Conservation (phyloP, 1,140 invertebrate species). For the Pseudachorutes palmiensis region DNA sequence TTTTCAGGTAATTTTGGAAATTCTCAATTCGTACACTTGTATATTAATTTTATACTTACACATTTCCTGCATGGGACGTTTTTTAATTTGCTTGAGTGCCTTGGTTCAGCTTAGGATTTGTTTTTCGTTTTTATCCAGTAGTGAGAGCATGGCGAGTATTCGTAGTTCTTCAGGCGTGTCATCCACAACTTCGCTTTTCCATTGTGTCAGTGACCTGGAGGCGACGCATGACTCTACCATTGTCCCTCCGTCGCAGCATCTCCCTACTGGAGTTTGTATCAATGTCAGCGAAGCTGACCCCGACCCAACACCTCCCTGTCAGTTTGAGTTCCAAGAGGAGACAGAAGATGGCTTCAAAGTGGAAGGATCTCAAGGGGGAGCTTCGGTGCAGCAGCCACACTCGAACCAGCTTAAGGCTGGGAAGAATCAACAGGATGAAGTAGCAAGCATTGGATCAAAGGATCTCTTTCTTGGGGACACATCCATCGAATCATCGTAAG, state of each 20-base stretch:
- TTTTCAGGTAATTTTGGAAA: slow-evolving; percentile 48
- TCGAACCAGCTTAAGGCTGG: background rate
- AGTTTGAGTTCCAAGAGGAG: background rate
- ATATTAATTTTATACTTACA: no score
- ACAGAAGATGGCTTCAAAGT: background rate
- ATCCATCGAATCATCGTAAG: no score
- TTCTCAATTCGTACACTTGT: slow-evolving; percentile 45
- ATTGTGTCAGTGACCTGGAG: slow-evolving; percentile 36
- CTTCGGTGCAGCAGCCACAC: background rate
- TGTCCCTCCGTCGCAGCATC: slow-evolving; percentile 24
- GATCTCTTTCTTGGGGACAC: no score
- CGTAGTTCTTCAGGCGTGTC: slow-evolving; percentile 38
- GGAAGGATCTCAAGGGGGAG: no score
- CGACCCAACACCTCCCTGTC: background rate
- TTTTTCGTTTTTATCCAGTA: slow-evolving; percentile 32
- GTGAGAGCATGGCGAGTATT: slow-evolving; percentile 38
- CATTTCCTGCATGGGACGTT: no score
- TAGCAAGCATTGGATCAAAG: no score
- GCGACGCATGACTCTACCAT: slow-evolving; percentile 27
- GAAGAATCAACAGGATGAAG: no score
- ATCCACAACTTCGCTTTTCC: slow-evolving; percentile 36
- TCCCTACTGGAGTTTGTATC: slow-evolving; percentile 29
- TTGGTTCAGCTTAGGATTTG: background rate
- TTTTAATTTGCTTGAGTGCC: slow-evolving; percentile 8
- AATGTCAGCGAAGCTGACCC: slow-evolving; percentile 29